A percentile compares a stretch with the other conserved stretches of the same genome.
Conservation (phyloP, 2,888 invertebrate species). For the Leptinotarsa peninsularis region DNA sequence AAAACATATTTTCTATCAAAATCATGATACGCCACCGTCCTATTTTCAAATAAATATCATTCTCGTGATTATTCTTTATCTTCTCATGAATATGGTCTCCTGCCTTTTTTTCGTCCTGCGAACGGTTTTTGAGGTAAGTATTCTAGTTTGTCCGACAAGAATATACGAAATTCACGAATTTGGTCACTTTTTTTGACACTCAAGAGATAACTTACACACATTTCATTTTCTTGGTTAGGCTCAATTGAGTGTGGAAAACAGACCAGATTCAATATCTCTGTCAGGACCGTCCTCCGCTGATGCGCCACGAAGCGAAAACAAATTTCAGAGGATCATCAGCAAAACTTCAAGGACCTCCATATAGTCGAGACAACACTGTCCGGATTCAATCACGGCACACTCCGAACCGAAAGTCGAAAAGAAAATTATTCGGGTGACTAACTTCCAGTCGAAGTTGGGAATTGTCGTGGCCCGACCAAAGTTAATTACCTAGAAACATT, state of each 20-base stretch:
- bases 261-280: background rate
- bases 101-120: too few species aligned
- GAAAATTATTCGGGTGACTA: slow-evolving; percentile 16
- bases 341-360: background rate
- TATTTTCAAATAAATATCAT: too few species aligned
- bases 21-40: too few species aligned
- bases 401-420: slow-evolving; percentile 10
- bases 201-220: too few species aligned
- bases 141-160: too few species aligned
- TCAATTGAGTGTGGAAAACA: background rate
- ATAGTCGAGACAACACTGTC: background rate
- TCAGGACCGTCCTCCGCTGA: background rate
- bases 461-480: slow-evolving; percentile 9
- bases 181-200: too few species aligned
- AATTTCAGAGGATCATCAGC: slow-evolving; percentile 1
- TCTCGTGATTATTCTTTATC: too few species aligned
- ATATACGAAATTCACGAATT: too few species aligned
- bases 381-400: slow-evolving; percentile 2
- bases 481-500: slow-evolving; percentile 26
- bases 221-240: too few species aligned
- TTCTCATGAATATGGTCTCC: too few species aligned
- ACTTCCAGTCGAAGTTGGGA: slow-evolving; percentile 11
- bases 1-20: too few species aligned
- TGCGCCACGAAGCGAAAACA: background rate
- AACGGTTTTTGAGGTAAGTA: too few species aligned